phyloP scores from a whole-genome alignment of 2,888 invertebrate genomes.

The Euclidia mi region DNA sequence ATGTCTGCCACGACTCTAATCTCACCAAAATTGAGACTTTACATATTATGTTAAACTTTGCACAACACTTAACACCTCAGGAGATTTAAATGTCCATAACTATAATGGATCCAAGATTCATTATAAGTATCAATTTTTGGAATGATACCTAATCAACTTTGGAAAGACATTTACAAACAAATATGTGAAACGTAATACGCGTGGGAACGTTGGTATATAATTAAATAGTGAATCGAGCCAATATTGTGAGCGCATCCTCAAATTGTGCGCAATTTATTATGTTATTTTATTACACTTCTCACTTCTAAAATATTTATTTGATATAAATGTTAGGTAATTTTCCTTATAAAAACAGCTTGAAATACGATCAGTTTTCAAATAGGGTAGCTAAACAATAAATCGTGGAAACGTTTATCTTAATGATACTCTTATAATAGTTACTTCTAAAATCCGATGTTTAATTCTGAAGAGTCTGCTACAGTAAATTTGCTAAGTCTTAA shows the following conservation, averaged over 20 bases:
- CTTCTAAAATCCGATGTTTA: constrained; percentile 5
- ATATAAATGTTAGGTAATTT: too few species aligned
- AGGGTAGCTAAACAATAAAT: not conserved
- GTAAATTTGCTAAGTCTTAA: constrained; percentile 10
- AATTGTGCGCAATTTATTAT: not conserved
- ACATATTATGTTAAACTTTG: not conserved
- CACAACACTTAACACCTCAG: not conserved
- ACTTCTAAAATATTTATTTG: not conserved
- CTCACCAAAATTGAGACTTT: too few species aligned
- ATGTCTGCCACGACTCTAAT: too few species aligned
- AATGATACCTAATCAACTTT: too few species aligned
- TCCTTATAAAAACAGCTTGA: too few species aligned
- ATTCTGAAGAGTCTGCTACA: constrained; percentile 10
- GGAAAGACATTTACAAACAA: too few species aligned
- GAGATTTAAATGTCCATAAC: constrained; percentile 8
- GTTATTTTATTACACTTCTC: not conserved
- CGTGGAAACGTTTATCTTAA: constrained; percentile 18
- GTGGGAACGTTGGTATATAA: too few species aligned
- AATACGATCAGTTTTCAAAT: not conserved
- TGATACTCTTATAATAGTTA: constrained; percentile 25
- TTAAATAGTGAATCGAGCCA: too few species aligned
- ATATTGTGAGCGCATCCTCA: too few species aligned
- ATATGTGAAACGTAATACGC: too few species aligned
- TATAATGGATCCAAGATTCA: constrained; percentile 5
- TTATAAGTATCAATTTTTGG: too few species aligned